Evolutionary conservation across 2,113 vertebrate species (phyloP).

Genomic region (Zosterops lateralis): DNA sequence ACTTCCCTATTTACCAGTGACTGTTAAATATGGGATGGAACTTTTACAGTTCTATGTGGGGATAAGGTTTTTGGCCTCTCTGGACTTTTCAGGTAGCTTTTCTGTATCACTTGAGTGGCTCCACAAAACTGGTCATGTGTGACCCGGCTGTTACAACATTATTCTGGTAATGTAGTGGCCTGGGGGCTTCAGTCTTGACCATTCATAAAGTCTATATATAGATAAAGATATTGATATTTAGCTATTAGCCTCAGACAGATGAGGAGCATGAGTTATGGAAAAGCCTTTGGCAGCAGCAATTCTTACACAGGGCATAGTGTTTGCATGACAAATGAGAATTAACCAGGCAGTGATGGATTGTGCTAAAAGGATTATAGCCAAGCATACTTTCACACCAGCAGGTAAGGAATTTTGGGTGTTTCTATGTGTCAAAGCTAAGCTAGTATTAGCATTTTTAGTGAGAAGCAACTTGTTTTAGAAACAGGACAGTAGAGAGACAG

Average conservation of each 20-base stretch:
- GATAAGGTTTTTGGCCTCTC: neutral
- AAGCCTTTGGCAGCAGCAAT: neutral
- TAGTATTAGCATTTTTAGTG: neutral
- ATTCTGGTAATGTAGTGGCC: neutral
- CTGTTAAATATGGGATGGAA: neutral
- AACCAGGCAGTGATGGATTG: neutral
- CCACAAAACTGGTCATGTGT: neutral
- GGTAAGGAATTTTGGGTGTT: neutral
- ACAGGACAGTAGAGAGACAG: neutral
- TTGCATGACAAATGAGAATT: neutral
- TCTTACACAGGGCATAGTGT: neutral
- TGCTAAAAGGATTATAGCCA: neutral
- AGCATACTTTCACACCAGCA: neutral
- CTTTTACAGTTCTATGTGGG: neutral
- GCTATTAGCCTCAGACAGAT: neutral
- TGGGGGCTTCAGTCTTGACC: neutral
- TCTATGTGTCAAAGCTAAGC: neutral
- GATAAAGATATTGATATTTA: neutral
- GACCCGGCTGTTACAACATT: neutral
- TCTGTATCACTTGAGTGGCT: neutral
- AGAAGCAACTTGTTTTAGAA: neutral
- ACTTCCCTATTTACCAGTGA: neutral
- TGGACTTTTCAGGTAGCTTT: neutral
- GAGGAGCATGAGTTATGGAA: neutral
- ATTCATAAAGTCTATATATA: neutral